Evolutionary conservation across 1,140 invertebrate species (phyloP).

Genomic region (Pseudomyrmex flavicornis): DNA sequence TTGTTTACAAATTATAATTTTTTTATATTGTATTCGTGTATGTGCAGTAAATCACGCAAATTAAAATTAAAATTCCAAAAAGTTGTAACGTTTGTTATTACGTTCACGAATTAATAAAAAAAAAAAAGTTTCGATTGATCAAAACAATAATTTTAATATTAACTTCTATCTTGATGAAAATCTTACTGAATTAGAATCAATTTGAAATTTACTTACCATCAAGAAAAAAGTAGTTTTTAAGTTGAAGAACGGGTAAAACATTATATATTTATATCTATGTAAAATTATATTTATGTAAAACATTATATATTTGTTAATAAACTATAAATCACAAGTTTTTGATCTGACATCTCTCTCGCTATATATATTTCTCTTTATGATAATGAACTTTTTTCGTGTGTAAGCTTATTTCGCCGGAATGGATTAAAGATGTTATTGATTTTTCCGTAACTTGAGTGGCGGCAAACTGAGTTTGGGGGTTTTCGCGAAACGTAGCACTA

Average conservation of each 20-base stretch:
- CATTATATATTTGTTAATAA: no score
- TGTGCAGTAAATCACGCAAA: neutral
- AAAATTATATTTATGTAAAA: no score
- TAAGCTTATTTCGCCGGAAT: constrained; percentile 48
- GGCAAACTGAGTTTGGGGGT: constrained; percentile 20
- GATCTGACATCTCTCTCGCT: no score
- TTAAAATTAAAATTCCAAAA: neutral
- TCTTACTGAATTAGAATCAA: no score
- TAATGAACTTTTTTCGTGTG: constrained; percentile 41
- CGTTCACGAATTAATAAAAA: constrained; percentile 25
- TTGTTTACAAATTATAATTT: constrained; percentile 50
- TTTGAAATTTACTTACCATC: no score
- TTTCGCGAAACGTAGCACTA: constrained; percentile 53
- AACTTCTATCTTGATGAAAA: no score
- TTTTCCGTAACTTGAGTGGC: constrained; percentile 20
- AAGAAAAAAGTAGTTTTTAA: no score
- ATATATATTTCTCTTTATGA: neutral
- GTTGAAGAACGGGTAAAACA: no score
- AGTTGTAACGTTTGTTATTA: neutral
- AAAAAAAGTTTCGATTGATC: no score
- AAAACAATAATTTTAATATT: no score
- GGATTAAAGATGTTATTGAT: constrained; percentile 63
- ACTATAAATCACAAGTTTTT: no score
- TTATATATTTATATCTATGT: no score
- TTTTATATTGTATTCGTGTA: constrained; percentile 30